These are phyloP conservation scores for Metopolophium dirhodum DNA, from an alignment of 1,140 invertebrate genomes.

Conservation along the genomic window DNA sequence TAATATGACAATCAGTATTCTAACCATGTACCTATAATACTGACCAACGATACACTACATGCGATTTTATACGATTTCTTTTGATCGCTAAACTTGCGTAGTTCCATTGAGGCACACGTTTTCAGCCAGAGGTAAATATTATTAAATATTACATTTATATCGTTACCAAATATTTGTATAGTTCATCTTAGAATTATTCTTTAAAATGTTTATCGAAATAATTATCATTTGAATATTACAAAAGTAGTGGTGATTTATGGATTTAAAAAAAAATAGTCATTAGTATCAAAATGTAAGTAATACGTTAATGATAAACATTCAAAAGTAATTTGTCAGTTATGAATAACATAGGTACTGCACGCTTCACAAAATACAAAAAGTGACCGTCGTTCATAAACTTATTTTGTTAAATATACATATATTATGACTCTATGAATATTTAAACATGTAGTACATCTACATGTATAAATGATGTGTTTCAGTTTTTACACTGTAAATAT, in stretches of 20 bases:
- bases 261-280: too few species aligned
- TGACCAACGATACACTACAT: not conserved
- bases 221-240: not conserved
- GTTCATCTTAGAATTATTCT: not conserved
- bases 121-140: not conserved
- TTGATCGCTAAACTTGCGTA: not conserved
- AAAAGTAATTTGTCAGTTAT: not conserved
- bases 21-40: not conserved
- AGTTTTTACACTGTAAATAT: too few species aligned
- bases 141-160: too few species aligned
- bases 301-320: not conserved
- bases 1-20: too few species aligned
- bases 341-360: not conserved
- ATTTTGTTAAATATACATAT: not conserved
- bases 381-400: not conserved
- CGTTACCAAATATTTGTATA: too few species aligned
- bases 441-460: too few species aligned
- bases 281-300: too few species aligned
- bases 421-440: too few species aligned
- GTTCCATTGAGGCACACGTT: not conserved
- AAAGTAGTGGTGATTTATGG: not conserved
- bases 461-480: too few species aligned
- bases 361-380: not conserved
- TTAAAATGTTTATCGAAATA: not conserved
- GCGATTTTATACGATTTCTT: not conserved